A percentile compares a stretch with the other conserved stretches of the same genome.
phyloP scores from a whole-genome alignment of 2,113 vertebrate genomes.

The Climacteris rufus region DNA sequence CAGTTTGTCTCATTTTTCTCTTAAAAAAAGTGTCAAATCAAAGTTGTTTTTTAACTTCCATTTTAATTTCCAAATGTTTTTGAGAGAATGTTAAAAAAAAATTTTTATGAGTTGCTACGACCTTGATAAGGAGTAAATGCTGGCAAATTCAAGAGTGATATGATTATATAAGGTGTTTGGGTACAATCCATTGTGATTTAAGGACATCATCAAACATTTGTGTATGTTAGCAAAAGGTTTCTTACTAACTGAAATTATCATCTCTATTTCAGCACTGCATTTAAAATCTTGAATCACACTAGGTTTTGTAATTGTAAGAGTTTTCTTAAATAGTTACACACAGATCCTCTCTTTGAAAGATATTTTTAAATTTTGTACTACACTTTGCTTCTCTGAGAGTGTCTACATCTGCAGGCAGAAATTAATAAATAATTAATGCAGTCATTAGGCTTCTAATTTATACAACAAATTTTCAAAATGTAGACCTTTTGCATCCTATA shows the following conservation, averaged over 20 bases:
- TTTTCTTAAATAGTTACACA: background rate
- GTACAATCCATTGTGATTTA: background rate
- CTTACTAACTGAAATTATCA: background rate
- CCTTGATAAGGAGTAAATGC: background rate
- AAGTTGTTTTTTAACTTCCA: background rate
- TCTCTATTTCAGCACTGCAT: background rate
- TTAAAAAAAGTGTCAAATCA: background rate
- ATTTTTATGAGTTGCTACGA: background rate
- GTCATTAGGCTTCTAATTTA: background rate
- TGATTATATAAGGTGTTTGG: background rate
- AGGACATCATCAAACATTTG: background rate
- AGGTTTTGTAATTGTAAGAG: background rate
- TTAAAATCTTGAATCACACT: background rate
- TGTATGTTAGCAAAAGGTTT: background rate
- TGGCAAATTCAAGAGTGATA: background rate
- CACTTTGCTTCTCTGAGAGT: background rate
- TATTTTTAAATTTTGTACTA: background rate
- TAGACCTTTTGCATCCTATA: background rate
- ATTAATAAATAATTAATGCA: background rate
- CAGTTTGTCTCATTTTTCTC: background rate
- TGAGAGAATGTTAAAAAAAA: background rate
- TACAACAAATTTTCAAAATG: background rate
- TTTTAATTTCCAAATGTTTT: background rate
- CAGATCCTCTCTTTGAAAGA: background rate
- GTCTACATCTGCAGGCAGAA: background rate